phyloP scores from a whole-genome alignment of 92 coral and sea anemone species.

The Phymanthus crucifer region DNA sequence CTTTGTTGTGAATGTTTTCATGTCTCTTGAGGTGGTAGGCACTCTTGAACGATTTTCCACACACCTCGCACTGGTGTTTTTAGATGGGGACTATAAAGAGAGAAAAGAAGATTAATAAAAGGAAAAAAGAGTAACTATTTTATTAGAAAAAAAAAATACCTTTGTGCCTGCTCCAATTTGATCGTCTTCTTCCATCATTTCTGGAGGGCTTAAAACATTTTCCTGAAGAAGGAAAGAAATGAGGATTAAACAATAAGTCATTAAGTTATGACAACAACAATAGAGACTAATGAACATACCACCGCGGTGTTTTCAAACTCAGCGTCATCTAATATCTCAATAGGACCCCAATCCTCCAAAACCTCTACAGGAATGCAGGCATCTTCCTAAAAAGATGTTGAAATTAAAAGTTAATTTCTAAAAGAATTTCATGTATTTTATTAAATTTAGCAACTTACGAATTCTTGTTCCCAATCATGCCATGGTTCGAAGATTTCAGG shows the following conservation, averaged over 20 bases:
- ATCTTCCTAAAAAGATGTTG: background rate
- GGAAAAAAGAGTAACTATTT: too few species aligned
- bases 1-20: background rate
- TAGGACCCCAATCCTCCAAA: background rate
- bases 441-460: background rate
- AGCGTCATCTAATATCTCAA: too few species aligned
- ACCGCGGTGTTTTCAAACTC: background rate
- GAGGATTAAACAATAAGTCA: background rate
- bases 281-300: background rate
- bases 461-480: slow-evolving; percentile 1
- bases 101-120: too few species aligned
- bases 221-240: too few species aligned
- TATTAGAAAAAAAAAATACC: too few species aligned
- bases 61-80: too few species aligned
- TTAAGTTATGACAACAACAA: too few species aligned
- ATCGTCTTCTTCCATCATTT: too few species aligned
- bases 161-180: too few species aligned
- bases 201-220: too few species aligned
- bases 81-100: too few species aligned
- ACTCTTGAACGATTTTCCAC: background rate
- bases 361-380: background rate
- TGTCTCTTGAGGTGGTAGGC: background rate
- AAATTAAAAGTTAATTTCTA: background rate
- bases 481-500: background rate
- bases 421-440: background rate